Evolutionary conservation across 2,797 vertebrate genomes (phyloP).

Genomic region (Glossophaga mutica): DNA sequence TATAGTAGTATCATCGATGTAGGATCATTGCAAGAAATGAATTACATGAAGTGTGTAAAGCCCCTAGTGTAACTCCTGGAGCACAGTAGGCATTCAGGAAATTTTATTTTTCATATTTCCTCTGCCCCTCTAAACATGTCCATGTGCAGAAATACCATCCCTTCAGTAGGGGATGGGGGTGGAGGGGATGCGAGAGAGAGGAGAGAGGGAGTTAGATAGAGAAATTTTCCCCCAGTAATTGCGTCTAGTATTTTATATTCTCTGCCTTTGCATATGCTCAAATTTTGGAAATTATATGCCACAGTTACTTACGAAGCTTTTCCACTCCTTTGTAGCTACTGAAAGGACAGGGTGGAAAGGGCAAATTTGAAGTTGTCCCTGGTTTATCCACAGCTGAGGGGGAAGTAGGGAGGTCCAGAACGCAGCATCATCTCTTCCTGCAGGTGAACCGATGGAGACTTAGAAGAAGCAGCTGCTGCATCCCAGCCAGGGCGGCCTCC

Average conservation of each 20-base stretch:
- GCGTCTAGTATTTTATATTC: background rate
- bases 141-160: background rate
- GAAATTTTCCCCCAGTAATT: background rate
- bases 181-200: background rate
- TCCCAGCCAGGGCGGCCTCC: background rate
- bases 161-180: background rate
- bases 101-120: background rate
- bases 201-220: no score
- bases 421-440: background rate
- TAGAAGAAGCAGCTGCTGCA: background rate
- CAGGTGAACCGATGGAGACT: background rate
- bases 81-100: background rate
- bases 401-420: background rate
- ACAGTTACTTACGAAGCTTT: background rate
- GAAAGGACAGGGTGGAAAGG: background rate
- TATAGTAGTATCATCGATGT: background rate
- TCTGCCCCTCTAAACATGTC: background rate
- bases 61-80: background rate
- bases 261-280: background rate
- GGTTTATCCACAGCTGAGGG: background rate
- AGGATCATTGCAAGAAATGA: background rate
- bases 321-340: background rate
- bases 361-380: background rate
- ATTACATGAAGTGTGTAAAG: background rate
- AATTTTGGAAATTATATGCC: background rate